Evolutionary conservation across 2,888 invertebrate species (phyloP).

Genomic region (Drosophila greeni): DNA sequence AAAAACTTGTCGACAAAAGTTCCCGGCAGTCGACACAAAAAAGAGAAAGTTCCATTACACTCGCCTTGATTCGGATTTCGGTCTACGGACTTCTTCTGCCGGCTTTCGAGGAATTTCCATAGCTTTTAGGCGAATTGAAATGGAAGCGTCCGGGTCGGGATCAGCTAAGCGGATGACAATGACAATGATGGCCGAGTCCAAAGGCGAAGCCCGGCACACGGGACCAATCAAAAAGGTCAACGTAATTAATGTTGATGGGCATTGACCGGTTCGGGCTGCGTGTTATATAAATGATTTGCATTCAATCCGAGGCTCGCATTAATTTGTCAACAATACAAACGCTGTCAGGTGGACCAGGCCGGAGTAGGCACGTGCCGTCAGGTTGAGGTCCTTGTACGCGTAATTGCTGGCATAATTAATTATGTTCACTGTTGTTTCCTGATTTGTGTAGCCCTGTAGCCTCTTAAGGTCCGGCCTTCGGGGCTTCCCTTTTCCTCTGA

Average conservation of each 20-base stretch:
- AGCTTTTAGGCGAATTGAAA: conserved; percentile 53
- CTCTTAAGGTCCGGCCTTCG: neutral
- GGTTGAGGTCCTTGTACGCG: conserved; percentile 25
- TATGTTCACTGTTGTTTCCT: conserved; percentile 40
- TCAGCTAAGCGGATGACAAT: conserved; percentile 28
- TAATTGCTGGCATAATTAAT: conserved; percentile 53
- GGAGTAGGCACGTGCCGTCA: conserved; percentile 36
- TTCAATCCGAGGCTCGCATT: conserved; percentile 36
- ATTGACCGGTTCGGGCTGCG: conserved; percentile 21
- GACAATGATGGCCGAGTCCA: conserved; percentile 5
- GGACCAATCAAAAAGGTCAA: conserved; percentile 30
- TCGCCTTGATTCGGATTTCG: conserved; percentile 35
- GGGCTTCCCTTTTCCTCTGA: neutral
- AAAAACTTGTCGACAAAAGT: conserved; percentile 58
- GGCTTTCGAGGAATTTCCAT: conserved; percentile 25
- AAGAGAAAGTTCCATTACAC: conserved; percentile 30
- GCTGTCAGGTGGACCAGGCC: conserved; percentile 17
- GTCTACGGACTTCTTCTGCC: conserved; percentile 13
- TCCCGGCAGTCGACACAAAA: conserved; percentile 26
- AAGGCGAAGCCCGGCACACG: neutral
- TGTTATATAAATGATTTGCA: conserved; percentile 35
- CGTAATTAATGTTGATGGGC: conserved; percentile 40
- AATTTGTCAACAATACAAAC: conserved; percentile 47
- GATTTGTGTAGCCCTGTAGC: conserved; percentile 24
- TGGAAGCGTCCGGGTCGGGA: conserved; percentile 4